Percentiles rank a stretch among this genome's conserved stretches.
Conservation (phyloP, 2,888 invertebrate genomes). For the Rhamnusium bicolor region DNA sequence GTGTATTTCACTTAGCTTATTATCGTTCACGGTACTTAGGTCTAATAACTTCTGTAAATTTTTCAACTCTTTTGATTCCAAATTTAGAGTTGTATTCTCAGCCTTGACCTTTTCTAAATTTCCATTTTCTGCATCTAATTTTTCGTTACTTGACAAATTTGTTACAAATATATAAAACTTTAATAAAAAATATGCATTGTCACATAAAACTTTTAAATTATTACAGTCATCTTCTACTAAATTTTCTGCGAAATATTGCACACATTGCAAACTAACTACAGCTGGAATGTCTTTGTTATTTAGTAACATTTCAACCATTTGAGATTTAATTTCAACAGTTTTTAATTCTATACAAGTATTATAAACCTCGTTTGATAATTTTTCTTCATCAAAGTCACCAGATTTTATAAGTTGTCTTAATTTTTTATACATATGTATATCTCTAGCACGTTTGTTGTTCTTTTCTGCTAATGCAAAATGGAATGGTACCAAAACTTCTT, state of each 20-base stretch:
- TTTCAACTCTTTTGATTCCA: conserved; percentile 75
- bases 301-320: conserved; percentile 81
- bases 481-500: conserved; percentile 90
- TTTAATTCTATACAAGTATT: conserved; percentile 78
- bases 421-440: conserved; percentile 88
- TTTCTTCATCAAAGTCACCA: conserved; percentile 72
- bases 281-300: conserved; percentile 78
- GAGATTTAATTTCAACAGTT: conserved; percentile 81
- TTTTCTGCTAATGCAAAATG: conserved; percentile 91
- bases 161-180: conserved; percentile 61
- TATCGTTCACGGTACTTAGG: conserved; percentile 70
- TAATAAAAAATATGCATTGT: conserved; percentile 62
- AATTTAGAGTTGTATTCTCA: conserved; percentile 56
- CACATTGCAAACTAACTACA: conserved; percentile 75
- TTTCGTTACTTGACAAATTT: conserved; percentile 48
- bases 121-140: conserved; percentile 54
- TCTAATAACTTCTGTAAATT: conserved; percentile 78
- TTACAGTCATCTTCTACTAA: conserved; percentile 56
- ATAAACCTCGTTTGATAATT: conserved; percentile 73
- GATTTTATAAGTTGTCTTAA: conserved; percentile 78
- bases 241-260: conserved; percentile 68
- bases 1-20: conserved; percentile 70
- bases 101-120: conserved; percentile 49
- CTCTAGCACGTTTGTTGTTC: conserved; percentile 89
- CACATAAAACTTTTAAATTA: conserved; percentile 60